A percentile compares a stretch with the other conserved stretches of the same genome.
Conservation (phyloP, 2,888 invertebrate species). For the Odontocolon sp. region DNA sequence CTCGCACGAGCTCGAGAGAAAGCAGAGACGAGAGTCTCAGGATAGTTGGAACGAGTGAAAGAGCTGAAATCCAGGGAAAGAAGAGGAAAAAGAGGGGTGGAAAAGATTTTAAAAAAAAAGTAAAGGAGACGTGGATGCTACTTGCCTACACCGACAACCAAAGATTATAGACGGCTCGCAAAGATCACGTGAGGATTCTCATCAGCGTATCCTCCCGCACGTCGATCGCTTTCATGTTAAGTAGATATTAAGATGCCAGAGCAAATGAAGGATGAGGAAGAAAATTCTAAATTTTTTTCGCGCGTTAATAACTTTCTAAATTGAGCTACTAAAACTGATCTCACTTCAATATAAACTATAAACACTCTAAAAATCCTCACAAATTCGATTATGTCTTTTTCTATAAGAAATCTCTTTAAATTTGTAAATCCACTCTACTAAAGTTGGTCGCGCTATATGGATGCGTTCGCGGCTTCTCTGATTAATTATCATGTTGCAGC, state of each 20-base stretch:
- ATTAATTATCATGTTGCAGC: no score
- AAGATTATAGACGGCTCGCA: conserved; percentile 35
- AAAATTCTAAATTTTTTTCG: neutral
- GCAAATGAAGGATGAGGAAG: conserved; percentile 18
- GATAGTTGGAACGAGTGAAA: conserved; percentile 24
- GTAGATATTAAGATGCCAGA: conserved; percentile 15
- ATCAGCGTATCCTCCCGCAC: conserved; percentile 32
- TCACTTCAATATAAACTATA: neutral
- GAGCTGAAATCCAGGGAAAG: conserved; percentile 40
- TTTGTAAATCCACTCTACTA: neutral
- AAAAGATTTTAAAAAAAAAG: conserved; percentile 21
- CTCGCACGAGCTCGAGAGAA: conserved; percentile 45
- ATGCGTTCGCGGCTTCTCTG: no score
- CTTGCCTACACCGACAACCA: conserved; percentile 44
- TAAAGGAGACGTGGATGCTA: conserved; percentile 23
- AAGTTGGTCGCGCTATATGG: no score
- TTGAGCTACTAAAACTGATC: neutral
- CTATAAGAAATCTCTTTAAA: neutral
- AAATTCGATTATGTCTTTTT: neutral
- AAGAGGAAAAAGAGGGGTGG: conserved; percentile 7
- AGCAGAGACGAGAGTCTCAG: conserved; percentile 22
- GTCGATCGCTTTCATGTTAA: conserved; percentile 22
- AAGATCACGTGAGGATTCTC: conserved; percentile 40
- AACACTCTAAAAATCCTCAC: neutral
- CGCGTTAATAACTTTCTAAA: neutral